Conservation (phyloP, 1,140 invertebrate species). For the Drosophila guanche region DNA sequence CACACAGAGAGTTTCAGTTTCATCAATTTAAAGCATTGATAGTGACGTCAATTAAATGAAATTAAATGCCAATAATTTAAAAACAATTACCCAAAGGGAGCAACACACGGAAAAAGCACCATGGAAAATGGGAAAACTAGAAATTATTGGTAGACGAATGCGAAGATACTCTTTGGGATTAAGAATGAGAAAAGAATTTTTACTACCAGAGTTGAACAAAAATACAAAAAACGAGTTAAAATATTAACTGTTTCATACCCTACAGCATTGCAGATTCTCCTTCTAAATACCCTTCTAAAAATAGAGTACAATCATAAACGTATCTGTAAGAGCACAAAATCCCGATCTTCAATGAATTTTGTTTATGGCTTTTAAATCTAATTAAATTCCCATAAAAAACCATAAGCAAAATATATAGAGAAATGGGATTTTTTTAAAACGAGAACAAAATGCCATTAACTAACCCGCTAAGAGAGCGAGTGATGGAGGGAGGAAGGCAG, state of each 20-base stretch:
- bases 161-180: no score
- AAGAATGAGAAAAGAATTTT: no score
- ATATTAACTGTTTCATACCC: no score
- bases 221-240: no score
- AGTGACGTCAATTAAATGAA: conserved; percentile 59
- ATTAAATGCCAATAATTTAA: conserved; percentile 76
- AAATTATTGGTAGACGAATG: no score
- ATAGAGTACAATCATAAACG: no score
- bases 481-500: background rate
- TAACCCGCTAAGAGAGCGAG: conserved; percentile 14
- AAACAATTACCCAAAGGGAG: conserved; percentile 52
- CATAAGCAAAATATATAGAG: conserved; percentile 37
- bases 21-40: conserved; percentile 29
- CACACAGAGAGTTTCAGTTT: background rate
- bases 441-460: conserved; percentile 16
- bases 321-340: no score
- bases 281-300: no score
- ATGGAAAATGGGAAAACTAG: no score
- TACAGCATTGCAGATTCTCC: no score
- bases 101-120: no score
- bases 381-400: conserved; percentile 70
- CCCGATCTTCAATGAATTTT: conserved; percentile 29
- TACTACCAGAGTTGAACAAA: no score
- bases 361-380: conserved; percentile 76
- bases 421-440: conserved; percentile 34